Evolutionary conservation across 2,797 vertebrate species (phyloP).

Genomic region (Muraenolepis orangiensis): DNA sequence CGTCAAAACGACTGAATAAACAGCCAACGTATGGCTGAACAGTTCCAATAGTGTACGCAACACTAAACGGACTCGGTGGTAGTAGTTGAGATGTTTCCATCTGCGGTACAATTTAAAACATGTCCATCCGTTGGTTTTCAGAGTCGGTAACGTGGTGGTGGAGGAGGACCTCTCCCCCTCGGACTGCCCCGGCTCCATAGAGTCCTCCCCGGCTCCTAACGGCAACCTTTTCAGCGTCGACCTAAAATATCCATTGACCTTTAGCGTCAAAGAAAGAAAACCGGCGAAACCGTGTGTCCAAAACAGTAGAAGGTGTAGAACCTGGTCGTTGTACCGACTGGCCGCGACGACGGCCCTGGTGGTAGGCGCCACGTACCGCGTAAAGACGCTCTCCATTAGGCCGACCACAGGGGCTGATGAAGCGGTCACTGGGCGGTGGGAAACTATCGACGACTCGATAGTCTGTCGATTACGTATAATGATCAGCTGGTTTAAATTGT

Average conservation of each 20-base stretch:
- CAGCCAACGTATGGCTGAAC: constrained; percentile 6
- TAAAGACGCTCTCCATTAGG: constrained; percentile 5
- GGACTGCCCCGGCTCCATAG: constrained; percentile 2
- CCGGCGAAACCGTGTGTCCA: constrained; percentile 32
- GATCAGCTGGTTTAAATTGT: background rate
- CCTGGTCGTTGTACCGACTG: constrained; percentile 37
- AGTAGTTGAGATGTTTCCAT: background rate
- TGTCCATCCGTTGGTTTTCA: background rate
- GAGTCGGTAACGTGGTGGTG: background rate
- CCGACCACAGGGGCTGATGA: constrained; percentile 2
- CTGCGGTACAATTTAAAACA: background rate
- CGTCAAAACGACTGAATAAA: background rate
- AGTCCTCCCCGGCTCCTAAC: background rate
- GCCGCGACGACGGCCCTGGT: constrained; percentile 28
- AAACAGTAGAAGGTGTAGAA: constrained; percentile 42
- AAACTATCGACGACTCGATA: background rate
- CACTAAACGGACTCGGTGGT: background rate
- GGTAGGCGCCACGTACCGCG: constrained; percentile 21
- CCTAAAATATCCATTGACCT: constrained; percentile 45
- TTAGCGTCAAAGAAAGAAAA: constrained; percentile 46
- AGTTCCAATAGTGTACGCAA: background rate
- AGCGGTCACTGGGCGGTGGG: constrained; percentile 7
- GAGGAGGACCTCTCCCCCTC: background rate
- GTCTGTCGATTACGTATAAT: background rate
- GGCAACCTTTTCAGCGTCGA: constrained; percentile 13